These are phyloP conservation scores for Picus viridis DNA, from an alignment of 2,797 vertebrate genomes.

Conservation along the genomic window DNA sequence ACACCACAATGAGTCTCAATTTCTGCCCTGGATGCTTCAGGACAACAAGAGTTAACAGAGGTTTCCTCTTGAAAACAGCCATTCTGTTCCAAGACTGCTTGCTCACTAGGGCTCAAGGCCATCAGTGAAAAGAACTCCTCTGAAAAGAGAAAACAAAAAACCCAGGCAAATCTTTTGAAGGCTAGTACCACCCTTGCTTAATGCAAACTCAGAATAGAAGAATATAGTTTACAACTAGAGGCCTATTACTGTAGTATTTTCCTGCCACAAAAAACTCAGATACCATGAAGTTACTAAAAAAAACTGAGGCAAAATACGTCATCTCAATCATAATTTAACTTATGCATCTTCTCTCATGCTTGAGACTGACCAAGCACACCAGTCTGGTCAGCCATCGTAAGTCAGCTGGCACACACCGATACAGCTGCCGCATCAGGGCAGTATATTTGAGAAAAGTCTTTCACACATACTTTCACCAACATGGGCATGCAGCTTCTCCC, in stretches of 20 bases:
- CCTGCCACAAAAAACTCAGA: background rate
- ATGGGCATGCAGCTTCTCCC: rapidly evolving
- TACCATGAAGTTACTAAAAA: background rate
- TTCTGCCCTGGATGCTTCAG: background rate
- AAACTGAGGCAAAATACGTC: background rate
- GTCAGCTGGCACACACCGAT: rapidly evolving
- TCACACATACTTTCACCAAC: rapidly evolving
- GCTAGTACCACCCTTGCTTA: background rate
- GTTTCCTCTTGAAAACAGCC: background rate
- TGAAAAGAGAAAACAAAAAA: background rate
- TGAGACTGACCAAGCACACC: background rate
- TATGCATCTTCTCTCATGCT: rapidly evolving
- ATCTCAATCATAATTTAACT: background rate
- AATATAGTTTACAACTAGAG: background rate
- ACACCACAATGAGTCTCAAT: background rate
- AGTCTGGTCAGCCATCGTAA: rapidly evolving
- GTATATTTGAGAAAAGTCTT: background rate
- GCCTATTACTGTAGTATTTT: background rate
- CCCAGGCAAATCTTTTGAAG: background rate
- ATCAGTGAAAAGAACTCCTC: background rate
- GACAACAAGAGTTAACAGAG: background rate
- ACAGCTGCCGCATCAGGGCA: background rate
- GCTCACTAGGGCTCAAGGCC: background rate
- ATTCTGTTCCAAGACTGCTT: background rate
- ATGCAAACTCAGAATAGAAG: background rate